Conservation (phyloP, 2,888 invertebrate species). For the Diarsia mendica region DNA sequence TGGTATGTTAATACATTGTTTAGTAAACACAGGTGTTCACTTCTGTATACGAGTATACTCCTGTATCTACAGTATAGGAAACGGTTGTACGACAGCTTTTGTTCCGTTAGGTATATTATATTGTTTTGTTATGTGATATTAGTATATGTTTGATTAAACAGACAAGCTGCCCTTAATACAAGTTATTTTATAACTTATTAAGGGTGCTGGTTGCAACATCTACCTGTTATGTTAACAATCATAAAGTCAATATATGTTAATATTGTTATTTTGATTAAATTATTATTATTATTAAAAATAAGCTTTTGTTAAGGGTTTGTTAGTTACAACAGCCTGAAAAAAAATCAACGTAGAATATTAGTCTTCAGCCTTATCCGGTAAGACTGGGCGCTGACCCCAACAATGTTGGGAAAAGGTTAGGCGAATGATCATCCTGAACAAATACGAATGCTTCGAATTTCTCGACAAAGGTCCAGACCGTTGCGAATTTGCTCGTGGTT, state of each 20-base stretch:
- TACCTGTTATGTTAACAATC: too few relatives aligned
- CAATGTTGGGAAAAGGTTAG: neutral
- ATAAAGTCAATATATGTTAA: too few relatives aligned
- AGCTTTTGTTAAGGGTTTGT: too few relatives aligned
- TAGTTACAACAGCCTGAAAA: too few relatives aligned
- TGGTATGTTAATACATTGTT: slow-evolving; percentile 74
- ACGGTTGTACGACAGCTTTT: slow-evolving; percentile 1
- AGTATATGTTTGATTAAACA: neutral
- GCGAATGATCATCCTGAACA: neutral
- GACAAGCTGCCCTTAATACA: too few relatives aligned
- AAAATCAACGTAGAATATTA: too few relatives aligned
- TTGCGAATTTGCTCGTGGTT: neutral
- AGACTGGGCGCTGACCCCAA: neutral
- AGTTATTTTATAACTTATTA: too few relatives aligned
- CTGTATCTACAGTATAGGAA: slow-evolving; percentile 17
- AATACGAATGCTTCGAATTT: neutral
- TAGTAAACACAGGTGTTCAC: slow-evolving; percentile 56
- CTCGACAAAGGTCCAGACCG: neutral
- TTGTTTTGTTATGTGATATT: slow-evolving; percentile 6
- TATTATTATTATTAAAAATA: too few relatives aligned
- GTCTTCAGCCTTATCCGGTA: neutral
- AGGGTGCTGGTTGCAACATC: too few relatives aligned
- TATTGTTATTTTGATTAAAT: too few relatives aligned
- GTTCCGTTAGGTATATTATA: slow-evolving; percentile 4
- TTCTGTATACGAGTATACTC: slow-evolving; percentile 35